Evolutionary conservation across 2,113 vertebrate species (phyloP), one percentile per base, ranked within the genome.

Genomic region (Electrona antarctica): DNA sequence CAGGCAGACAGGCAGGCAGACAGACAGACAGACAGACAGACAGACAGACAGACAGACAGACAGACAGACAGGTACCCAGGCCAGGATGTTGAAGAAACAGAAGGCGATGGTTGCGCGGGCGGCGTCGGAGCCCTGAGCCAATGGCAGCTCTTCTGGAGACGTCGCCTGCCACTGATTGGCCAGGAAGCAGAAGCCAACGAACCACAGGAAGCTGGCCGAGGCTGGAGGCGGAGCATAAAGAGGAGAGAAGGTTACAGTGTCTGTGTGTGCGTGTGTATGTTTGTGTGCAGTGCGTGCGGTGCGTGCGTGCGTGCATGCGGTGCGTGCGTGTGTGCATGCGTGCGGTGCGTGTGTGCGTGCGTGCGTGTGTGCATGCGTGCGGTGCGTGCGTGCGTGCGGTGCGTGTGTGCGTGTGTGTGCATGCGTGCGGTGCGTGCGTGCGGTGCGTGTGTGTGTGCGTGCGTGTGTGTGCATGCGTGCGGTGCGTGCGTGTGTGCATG

Each of bases 61-160:
- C 62, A 49, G 14, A 64, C 47, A 11, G 14, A 28, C 14, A 8
- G 9, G 93, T 88, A 98, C 97, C 97, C 97, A 99, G 85, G 92
- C 83, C 49, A 98, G 85, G 89, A 97, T 93, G 83, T 97, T 98
- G 91, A 99, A 98, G 94, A 99, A 93, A 82, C 91, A 92, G 82
- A 93, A 93, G 1, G 91, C 74, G 54, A 93, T 92, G 73, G 87
- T 85, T 90, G 97, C 96, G 48, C 96, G 90, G 6, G 97, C 97
- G 0, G 96, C 96, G 0, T 98, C 96, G 0, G 94, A 94, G 6
- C 94, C 96, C 88, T 96, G 96, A 0, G 73, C 80, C 61, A 94
- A 84, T 0, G 90, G 93, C 13, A 90, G 89, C 74, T 88, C 90
- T 0, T 92, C 86, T 0, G 87, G 83, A 3, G 93, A 92, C 0